Percentiles rank a stretch among this genome's conserved stretches.
These are phyloP conservation scores for Leptodactylus fallax DNA, from an alignment of 2,797 vertebrate species.

Conservation along the genomic window DNA sequence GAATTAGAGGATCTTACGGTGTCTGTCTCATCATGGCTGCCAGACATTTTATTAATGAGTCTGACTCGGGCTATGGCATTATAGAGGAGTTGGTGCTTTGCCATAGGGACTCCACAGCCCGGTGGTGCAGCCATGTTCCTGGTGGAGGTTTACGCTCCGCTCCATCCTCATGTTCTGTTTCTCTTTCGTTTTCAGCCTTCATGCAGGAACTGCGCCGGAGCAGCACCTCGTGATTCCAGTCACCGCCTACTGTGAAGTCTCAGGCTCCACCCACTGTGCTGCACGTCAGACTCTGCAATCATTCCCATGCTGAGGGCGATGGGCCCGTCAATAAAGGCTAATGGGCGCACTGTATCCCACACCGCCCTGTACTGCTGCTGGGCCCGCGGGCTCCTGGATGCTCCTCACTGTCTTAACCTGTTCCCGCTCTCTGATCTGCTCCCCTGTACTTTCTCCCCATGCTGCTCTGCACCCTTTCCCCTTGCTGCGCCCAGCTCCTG, in stretches of 20 bases:
- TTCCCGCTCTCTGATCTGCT: background rate
- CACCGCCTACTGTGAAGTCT: background rate
- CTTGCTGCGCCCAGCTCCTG: too few relatives aligned
- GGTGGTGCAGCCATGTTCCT: too few relatives aligned
- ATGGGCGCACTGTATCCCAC: background rate
- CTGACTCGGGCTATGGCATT: too few relatives aligned
- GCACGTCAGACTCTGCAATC: conserved; percentile 27
- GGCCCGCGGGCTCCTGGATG: background rate
- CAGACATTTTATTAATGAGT: too few relatives aligned
- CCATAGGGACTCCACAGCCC: too few relatives aligned
- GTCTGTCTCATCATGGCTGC: too few relatives aligned
- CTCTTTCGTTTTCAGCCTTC: conserved; percentile 72
- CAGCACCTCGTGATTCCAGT: conserved; percentile 76
- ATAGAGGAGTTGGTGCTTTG: too few relatives aligned
- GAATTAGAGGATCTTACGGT: too few relatives aligned
- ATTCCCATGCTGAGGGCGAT: conserved; percentile 14
- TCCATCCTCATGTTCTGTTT: background rate
- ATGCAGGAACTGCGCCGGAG: conserved; percentile 79
- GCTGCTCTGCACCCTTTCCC: too few relatives aligned
- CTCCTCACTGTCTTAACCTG: background rate
- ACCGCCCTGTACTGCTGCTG: conserved; percentile 11
- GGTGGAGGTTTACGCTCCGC: too few relatives aligned
- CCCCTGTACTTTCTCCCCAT: too few relatives aligned
- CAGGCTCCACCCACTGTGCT: conserved; percentile 56
- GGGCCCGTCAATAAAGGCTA: conserved; percentile 10